Evolutionary conservation across 1,140 invertebrate species (phyloP), one percentile per base, ranked within the genome.

Genomic region (Lepidurus packardi): DNA sequence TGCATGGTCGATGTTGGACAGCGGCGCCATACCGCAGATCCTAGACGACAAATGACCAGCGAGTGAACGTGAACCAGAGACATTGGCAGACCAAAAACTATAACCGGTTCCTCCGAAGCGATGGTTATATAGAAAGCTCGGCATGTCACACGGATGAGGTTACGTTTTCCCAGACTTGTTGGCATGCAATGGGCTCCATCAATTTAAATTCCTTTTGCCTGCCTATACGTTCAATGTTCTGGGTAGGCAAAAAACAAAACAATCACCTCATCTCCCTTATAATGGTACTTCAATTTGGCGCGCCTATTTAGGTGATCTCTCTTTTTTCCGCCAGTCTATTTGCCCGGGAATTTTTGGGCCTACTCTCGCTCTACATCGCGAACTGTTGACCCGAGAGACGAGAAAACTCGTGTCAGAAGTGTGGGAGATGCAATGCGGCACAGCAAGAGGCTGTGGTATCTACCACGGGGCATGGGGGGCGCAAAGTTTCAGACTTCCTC

Each of bases 41-140:
- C 53, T 65, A 65, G 53, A 65, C 53, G 53, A 65, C 53, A 65
- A 65, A 65, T 65, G 53, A 65, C 53, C 53, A 65, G 53, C 53
- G 53, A 65, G 53, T 47, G 16, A 47, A 47, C 45, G 45, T 65
- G 53, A 65, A 65, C 53, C 53, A 65, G 53, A 65, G 53, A 65
- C 53, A 65, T 65, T 65, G 53, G 53, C 53, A 10, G 45, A 16
- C 45, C 45, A 47, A 47, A 47, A 10, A 10, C 5, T 11, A 65
- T 65, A 65, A 65, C 53, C 53, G 53, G 53, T 65, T 65, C 53
- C 53, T 65, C 53, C 53, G 53, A 21, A 13, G 21, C 53, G 53
- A 65, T 65, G 53, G 53, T 16, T 65, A n/a, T n/a, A 65, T 21
- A 65, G 53, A 9, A 7, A 21, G 53, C 6, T n/a, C 21, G 53